phyloP scores from a whole-genome alignment of 2,113 vertebrate species.

The Psammodynastes pulverulentus region DNA sequence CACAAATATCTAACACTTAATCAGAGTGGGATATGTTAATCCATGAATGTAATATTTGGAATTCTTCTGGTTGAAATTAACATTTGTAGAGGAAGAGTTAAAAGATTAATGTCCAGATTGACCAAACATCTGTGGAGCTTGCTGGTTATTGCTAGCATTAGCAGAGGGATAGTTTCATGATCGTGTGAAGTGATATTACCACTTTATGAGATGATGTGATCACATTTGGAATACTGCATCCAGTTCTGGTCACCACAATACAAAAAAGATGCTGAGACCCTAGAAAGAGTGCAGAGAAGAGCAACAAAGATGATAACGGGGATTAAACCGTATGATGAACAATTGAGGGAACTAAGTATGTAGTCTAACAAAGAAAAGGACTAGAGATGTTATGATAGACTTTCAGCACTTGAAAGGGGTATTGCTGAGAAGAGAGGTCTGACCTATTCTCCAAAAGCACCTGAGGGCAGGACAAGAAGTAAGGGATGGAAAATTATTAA shows the following conservation, averaged over 20 bases:
- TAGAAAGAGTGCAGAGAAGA: background rate
- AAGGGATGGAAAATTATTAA: background rate
- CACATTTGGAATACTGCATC: background rate
- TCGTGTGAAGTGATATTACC: background rate
- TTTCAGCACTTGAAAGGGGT: background rate
- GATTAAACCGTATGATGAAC: background rate
- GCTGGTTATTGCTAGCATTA: background rate
- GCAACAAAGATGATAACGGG: background rate
- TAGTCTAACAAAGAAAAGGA: background rate
- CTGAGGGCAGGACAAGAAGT: background rate
- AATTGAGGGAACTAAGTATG: background rate
- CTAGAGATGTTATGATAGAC: background rate
- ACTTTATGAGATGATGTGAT: background rate
- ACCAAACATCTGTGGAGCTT: background rate
- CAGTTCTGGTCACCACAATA: background rate
- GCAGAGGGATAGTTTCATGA: background rate
- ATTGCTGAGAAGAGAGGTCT: background rate
- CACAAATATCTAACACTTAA: background rate
- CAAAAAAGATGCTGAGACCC: background rate
- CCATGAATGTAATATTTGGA: background rate
- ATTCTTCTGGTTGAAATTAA: background rate
- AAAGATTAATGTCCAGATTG: background rate
- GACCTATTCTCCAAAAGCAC: background rate
- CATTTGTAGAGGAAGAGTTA: background rate
- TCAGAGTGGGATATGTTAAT: background rate